These are phyloP conservation scores for Peromyscus eremicus DNA, from an alignment of 2,797 vertebrate species.

Conservation along the genomic window DNA sequence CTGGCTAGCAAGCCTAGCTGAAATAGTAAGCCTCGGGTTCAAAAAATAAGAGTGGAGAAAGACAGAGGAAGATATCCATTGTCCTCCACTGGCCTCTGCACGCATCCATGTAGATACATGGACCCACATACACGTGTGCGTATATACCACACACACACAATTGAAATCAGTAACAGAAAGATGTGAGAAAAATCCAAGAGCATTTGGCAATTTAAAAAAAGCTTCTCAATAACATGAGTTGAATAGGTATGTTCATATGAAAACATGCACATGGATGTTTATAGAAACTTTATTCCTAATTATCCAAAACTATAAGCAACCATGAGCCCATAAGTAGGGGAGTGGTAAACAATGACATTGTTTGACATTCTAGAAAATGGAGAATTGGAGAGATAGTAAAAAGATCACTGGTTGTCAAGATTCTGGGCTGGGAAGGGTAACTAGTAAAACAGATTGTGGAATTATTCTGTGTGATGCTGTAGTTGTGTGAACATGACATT, in stretches of 20 bases:
- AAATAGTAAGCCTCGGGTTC: neutral
- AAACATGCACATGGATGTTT: conserved; percentile 15
- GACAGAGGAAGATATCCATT: neutral
- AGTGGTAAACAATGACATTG: conserved; percentile 1
- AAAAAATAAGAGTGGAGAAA: neutral
- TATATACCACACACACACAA: neutral
- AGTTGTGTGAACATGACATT: neutral
- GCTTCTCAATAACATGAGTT: neutral
- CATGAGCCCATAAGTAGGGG: neutral
- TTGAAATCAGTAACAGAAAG: neutral
- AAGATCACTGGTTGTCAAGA: neutral
- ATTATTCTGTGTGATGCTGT: neutral
- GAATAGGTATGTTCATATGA: neutral
- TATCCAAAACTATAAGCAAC: neutral
- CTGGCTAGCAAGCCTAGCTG: neutral
- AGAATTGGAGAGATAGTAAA: neutral
- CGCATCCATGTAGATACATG: neutral
- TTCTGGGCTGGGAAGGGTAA: neutral
- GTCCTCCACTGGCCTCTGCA: neutral
- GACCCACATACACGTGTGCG: neutral
- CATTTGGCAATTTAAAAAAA: conserved; percentile 26
- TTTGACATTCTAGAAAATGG: neutral
- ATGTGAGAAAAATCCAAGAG: neutral
- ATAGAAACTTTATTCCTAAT: conserved; percentile 10
- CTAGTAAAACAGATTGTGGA: neutral